phyloP scores from a whole-genome alignment of 53 echinoderm and acorn worm species.

The Stichopus horrens region DNA sequence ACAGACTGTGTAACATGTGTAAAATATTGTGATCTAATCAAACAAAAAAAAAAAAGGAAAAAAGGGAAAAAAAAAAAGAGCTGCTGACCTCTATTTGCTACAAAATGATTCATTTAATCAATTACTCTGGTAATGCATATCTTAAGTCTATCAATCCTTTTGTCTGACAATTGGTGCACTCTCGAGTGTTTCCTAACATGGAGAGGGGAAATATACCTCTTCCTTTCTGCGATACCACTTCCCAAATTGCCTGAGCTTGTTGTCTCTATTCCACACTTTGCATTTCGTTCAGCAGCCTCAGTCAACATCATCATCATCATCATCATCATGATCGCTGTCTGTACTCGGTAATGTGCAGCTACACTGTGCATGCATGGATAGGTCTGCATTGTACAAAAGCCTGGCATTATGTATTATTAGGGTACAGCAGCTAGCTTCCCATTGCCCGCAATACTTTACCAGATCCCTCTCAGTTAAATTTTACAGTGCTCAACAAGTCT shows the following conservation, averaged over 20 bases:
- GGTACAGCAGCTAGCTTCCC: no score
- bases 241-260: constrained; percentile 6
- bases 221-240: constrained; percentile 18
- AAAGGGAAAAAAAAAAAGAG: not conserved
- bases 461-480: no score
- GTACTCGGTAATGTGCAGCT: no score
- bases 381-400: no score
- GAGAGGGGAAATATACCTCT: constrained; percentile 12
- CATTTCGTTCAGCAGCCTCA: no score
- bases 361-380: no score
- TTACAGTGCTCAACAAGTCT: no score
- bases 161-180: not conserved
- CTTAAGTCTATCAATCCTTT: not conserved
- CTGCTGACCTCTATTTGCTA: not conserved
- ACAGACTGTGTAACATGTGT: not conserved
- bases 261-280: no score
- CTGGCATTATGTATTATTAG: no score
- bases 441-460: no score
- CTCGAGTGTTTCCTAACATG: not conserved
- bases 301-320: no score
- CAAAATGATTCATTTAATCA: constrained; percentile 17
- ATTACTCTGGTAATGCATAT: not conserved
- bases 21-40: not conserved
- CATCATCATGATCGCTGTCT: no score
- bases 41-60: not conserved